Evolutionary conservation across 2,888 invertebrate genomes (phyloP).

Genomic region (Catocala fraxini): DNA sequence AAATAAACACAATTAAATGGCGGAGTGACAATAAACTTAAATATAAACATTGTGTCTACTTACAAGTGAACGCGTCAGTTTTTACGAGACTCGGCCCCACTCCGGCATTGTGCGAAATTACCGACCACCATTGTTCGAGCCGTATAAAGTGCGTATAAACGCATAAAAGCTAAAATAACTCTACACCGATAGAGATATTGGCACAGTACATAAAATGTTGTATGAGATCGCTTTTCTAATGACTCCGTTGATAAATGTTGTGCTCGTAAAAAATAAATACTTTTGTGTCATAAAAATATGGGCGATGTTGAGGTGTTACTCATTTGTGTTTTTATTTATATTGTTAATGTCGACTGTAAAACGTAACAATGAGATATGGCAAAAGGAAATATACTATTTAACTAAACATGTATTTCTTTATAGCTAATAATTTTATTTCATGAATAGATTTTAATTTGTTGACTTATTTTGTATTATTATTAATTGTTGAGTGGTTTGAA

Average conservation of each 20-base stretch:
- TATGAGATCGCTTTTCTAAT: conserved; percentile 41
- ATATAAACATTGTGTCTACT: conserved; percentile 48
- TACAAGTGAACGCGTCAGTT: conserved; percentile 43
- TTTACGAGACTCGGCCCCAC: conserved; percentile 46
- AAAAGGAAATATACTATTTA: background rate
- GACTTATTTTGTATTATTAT: too few species aligned
- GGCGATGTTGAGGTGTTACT: conserved; percentile 11
- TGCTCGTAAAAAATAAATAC: conserved; percentile 22
- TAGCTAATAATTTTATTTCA: too few species aligned
- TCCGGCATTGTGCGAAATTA: conserved; percentile 46
- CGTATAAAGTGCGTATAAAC: conserved; percentile 53
- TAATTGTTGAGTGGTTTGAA: too few species aligned
- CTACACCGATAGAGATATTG: conserved; percentile 48
- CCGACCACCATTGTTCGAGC: conserved; percentile 49
- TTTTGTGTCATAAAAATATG: conserved; percentile 17
- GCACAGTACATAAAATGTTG: conserved; percentile 44
- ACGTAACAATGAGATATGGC: background rate
- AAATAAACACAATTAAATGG: conserved; percentile 22
- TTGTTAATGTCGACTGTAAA: conserved; percentile 8
- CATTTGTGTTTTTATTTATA: conserved; percentile 19
- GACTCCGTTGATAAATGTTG: conserved; percentile 33
- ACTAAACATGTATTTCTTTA: too few species aligned
- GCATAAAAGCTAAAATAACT: conserved; percentile 54
- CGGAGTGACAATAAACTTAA: conserved; percentile 45
- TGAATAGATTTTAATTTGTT: too few species aligned